Conservation (phyloP, 2,888 invertebrate species). For the Idaea biselata region DNA sequence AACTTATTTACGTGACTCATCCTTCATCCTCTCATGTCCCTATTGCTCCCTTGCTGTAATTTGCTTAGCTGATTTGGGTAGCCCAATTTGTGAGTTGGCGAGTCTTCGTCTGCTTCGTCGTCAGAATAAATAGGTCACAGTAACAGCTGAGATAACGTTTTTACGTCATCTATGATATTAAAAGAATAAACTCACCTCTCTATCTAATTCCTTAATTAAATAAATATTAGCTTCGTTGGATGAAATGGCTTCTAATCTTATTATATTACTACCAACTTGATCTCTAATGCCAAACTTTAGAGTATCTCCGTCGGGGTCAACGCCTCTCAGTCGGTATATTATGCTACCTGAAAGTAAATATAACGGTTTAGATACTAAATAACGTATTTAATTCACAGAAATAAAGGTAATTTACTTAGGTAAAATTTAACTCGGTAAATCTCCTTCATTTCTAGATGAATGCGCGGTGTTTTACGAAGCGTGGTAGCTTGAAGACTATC, state of each 20-base stretch:
- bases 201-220: constrained; percentile 92
- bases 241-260: constrained; percentile 90
- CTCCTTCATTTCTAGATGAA: not conserved
- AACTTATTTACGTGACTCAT: no score
- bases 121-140: no score
- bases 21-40: no score
- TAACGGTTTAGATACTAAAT: constrained; percentile 23
- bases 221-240: constrained; percentile 92
- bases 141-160: no score
- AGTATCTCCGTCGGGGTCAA: constrained; percentile 92
- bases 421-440: constrained; percentile 1
- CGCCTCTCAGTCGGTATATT: constrained; percentile 90
- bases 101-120: no score
- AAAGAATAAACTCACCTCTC: constrained; percentile 85
- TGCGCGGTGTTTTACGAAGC: not conserved
- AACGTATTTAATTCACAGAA: constrained; percentile 16
- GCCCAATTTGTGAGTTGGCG: no score
- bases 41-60: no score
- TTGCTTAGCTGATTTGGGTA: no score
- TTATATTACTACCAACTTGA: constrained; percentile 89
- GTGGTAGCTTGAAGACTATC: not conserved
- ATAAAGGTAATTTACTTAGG: constrained; percentile 5
- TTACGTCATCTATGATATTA: no score
- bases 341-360: constrained; percentile 84
- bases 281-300: constrained; percentile 90